These are phyloP conservation scores for Dysidea cf. avara DNA, from an alignment of 37 sponge, comb jelly and placozoan species.

Conservation along the genomic window DNA sequence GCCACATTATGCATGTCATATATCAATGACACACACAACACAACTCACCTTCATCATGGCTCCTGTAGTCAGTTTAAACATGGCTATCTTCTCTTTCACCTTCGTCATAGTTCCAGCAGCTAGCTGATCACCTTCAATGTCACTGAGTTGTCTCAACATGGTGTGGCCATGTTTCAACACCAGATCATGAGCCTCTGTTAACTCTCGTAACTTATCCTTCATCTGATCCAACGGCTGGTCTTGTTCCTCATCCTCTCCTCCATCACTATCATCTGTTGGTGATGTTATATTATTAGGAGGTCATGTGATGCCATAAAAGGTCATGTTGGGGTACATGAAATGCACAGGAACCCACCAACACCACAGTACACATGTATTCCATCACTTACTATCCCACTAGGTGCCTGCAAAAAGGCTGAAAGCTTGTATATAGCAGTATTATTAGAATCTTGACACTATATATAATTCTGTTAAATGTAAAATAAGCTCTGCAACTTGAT, in stretches of 20 bases:
- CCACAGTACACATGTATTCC: no score
- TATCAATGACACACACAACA: no score
- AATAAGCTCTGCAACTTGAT: no score
- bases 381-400: no score
- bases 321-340: not conserved
- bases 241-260: no score
- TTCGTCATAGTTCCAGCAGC: conserved; percentile 1
- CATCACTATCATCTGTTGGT: conserved; percentile 41
- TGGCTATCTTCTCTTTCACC: conserved; percentile 68
- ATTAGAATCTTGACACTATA: no score
- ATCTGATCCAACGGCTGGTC: not conserved
- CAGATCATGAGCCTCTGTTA: conserved; percentile 44
- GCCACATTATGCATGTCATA: no score
- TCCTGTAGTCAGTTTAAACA: conserved; percentile 56
- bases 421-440: no score
- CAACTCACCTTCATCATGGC: conserved; percentile 72
- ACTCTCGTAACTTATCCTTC: not conserved
- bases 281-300: not conserved
- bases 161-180: conserved; percentile 53
- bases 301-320: not conserved
- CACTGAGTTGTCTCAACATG: conserved; percentile 28
- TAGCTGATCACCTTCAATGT: conserved; percentile 25
- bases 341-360: no score
- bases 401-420: no score
- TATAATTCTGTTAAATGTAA: no score